phyloP scores from a whole-genome alignment of 2,888 invertebrate species.

The Monochamus alternatus region DNA sequence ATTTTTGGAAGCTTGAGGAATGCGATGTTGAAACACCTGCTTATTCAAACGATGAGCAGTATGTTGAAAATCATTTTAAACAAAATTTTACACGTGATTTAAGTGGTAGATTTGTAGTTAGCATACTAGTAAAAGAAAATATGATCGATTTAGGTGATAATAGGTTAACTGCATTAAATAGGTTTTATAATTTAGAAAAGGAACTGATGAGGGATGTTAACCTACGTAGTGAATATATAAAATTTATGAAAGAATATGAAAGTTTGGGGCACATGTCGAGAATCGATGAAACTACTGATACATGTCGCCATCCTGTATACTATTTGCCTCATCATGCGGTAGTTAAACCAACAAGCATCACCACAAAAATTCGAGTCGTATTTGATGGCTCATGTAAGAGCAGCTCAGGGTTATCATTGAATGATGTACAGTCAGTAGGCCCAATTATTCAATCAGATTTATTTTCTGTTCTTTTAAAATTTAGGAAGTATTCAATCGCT shows the following conservation, averaged over 20 bases:
- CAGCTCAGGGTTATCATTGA: too few relatives aligned
- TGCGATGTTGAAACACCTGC: background rate
- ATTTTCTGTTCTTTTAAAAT: too few relatives aligned
- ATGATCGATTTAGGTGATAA: conserved; percentile 46
- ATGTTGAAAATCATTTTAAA: conserved; percentile 41
- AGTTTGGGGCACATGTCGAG: conserved; percentile 43
- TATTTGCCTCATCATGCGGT: too few relatives aligned
- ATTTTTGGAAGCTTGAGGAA: conserved; percentile 38
- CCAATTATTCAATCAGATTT: too few relatives aligned
- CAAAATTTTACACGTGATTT: conserved; percentile 27
- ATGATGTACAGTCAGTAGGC: too few relatives aligned
- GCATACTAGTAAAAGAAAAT: conserved; percentile 39
- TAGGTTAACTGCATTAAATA: conserved; percentile 38
- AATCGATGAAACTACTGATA: background rate
- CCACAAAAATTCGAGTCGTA: too few relatives aligned
- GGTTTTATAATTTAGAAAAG: conserved; percentile 47
- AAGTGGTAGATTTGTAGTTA: conserved; percentile 42
- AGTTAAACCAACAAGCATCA: too few relatives aligned
- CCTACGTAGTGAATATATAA: conserved; percentile 37
- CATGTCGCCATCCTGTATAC: background rate
- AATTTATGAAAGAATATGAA: conserved; percentile 45
- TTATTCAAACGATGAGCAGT: conserved; percentile 32
- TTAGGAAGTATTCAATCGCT: too few relatives aligned
- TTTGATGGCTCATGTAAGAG: too few relatives aligned
- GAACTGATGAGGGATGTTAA: conserved; percentile 37